Evolutionary conservation across 2,888 invertebrate genomes (phyloP).

Genomic region (Polylopha cassiicola): DNA sequence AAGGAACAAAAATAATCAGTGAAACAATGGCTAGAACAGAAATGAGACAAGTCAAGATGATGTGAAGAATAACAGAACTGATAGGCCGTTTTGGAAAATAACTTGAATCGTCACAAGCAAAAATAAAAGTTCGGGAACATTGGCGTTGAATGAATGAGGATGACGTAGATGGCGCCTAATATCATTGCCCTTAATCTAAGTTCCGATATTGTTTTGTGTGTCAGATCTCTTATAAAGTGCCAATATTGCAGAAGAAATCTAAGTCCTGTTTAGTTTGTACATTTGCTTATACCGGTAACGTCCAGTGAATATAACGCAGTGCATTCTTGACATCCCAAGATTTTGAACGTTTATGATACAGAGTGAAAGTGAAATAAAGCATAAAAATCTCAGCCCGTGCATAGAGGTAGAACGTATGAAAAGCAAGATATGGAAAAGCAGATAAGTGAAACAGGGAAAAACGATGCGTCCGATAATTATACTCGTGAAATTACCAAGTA

Average conservation of each 20-base stretch:
- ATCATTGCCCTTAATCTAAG: conserved; percentile 45
- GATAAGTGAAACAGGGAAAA: conserved; percentile 65
- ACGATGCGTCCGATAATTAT: conserved; percentile 53
- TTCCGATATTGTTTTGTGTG: conserved; percentile 41
- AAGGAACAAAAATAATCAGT: conserved; percentile 48
- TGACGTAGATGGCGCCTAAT: conserved; percentile 51
- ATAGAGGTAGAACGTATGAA: conserved; percentile 69
- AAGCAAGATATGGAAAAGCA: conserved; percentile 75
- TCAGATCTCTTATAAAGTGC: conserved; percentile 53
- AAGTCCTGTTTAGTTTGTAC: conserved; percentile 21
- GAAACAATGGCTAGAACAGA: conserved; percentile 62
- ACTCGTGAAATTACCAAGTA: conserved; percentile 50
- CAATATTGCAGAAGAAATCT: conserved; percentile 37
- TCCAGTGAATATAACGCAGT: conserved; percentile 62
- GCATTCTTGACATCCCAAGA: conserved; percentile 62
- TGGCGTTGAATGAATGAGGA: conserved; percentile 59
- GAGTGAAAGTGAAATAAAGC: conserved; percentile 71
- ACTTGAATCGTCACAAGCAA: conserved; percentile 66
- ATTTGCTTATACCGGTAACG: conserved; percentile 45
- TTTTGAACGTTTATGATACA: conserved; percentile 65
- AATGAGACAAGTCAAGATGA: conserved; percentile 62
- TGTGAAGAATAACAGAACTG: conserved; percentile 61
- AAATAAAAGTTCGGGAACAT: conserved; percentile 59
- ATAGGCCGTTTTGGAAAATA: conserved; percentile 79
- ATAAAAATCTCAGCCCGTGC: conserved; percentile 72